Base-by-base conservation (phyloP, 2,113 vertebrate genomes). In the Dendropsophus ebraccatus region DNA sequence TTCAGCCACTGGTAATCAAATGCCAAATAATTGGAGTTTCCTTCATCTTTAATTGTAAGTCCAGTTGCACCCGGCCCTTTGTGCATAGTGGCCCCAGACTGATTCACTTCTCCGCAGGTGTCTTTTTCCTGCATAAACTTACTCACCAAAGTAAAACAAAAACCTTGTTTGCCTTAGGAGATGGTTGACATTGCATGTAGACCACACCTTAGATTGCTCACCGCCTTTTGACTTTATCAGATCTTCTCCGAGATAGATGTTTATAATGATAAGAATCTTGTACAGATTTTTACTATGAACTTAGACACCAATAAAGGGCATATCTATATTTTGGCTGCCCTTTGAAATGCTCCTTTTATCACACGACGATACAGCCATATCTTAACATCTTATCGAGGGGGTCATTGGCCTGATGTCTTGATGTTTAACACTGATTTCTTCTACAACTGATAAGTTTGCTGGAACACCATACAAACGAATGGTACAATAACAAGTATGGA, bases 181-280 rank as follows among this genome's bases (percentile, higher is more conserved):
- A 30, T 74, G 37, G 37, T 49, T 74, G 16, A 74, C 28, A 12
- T 32, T 12, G 19, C 41, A 28, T 17, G 19, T 41, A 65, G n/a
- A 32, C 23, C 56, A 65, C 78, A 47, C 78, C 78, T 62, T 17
- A 52, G 14, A 54, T 54, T 47, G 37, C 10, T 65, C 78, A 25
- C 30, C 23, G 17, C 17, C 23, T 7, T 45, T 9, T 62, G n/a
- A 9, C 37, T 45, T 81, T 81, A 81, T 81, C 78, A 47, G 56
- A 65, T 81, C 78, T 17, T 21, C 35, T 56, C 35, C 23, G 32
- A 81, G 78, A 81, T 80, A 17, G 77, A 80, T 41, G 21, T 25
- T 25, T 54, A 80, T 81, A 81, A 65, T 60, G 77, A 80, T 81
- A 81, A 81, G 6, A 7, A 81, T 62, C 56, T 81, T 19, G 78